phyloP scores from a whole-genome alignment of 2,113 vertebrate genomes.

The Eonycteris spelaea region DNA sequence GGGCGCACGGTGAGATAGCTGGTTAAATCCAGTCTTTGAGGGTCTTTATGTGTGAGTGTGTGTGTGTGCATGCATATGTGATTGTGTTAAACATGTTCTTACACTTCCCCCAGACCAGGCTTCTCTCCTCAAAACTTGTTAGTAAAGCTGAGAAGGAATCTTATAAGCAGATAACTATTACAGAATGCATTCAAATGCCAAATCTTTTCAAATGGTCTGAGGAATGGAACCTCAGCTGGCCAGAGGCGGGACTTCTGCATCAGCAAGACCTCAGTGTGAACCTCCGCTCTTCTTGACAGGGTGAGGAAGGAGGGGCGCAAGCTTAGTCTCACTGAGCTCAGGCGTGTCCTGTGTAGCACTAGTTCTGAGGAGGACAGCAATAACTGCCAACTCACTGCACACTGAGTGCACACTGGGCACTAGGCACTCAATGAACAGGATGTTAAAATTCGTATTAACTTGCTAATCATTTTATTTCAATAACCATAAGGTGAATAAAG shows the following conservation, averaged over 20 bases:
- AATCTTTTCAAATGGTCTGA: neutral
- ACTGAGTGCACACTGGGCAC: neutral
- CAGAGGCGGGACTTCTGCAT: neutral
- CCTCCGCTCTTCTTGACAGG: neutral
- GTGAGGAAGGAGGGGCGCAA: neutral
- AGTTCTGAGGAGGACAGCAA: neutral
- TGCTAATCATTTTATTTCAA: neutral
- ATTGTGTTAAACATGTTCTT: neutral
- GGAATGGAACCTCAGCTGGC: neutral
- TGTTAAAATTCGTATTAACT: neutral
- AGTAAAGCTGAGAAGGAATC: neutral
- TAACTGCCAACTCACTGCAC: neutral
- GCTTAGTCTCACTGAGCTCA: neutral
- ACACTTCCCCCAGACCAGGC: neutral
- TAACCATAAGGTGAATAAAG: neutral
- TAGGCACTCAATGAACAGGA: neutral
- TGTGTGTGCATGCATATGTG: neutral
- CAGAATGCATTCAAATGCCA: neutral
- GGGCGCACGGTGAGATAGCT: neutral
- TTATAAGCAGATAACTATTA: neutral
- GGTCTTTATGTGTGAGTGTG: neutral
- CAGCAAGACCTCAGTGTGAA: neutral
- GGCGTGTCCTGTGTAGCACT: neutral
- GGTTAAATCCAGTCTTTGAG: neutral
- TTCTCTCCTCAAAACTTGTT: conserved; percentile 20